Conservation (phyloP, 2,888 invertebrate genomes). For the Eristalis intricaria region DNA sequence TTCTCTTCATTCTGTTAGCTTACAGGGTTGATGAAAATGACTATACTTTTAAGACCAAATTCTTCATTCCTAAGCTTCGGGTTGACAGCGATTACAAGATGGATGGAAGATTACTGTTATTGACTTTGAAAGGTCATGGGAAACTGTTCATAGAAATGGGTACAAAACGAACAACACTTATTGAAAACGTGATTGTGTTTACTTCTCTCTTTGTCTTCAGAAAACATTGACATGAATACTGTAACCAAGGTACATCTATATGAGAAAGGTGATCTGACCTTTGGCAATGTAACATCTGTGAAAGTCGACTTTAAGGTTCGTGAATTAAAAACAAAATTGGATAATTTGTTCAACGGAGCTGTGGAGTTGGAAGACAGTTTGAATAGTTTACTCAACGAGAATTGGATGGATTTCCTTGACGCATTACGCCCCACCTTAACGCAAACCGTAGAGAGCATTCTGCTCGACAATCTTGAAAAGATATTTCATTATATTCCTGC, state of each 20-base stretch:
- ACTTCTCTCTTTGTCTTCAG: conserved; percentile 84
- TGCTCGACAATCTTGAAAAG: conserved; percentile 84
- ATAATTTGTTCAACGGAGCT: conserved; percentile 86
- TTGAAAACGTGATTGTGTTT: conserved; percentile 84
- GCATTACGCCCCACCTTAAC: conserved; percentile 85
- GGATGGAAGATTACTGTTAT: conserved; percentile 85
- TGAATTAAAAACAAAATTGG: conserved; percentile 84
- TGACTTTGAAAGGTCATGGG: conserved; percentile 86
- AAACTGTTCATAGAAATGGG: conserved; percentile 84
- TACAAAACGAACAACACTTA: conserved; percentile 81
- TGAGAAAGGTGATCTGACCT: conserved; percentile 83
- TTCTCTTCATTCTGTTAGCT: not conserved
- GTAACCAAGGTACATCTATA: conserved; percentile 84
- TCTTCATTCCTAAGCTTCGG: conserved; percentile 85
- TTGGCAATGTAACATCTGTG: conserved; percentile 85
- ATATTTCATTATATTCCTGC: conserved; percentile 86
- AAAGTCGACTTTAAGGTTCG: conserved; percentile 85
- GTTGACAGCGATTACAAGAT: conserved; percentile 87
- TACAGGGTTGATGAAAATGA: conserved; percentile 84
- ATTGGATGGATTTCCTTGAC: conserved; percentile 86
- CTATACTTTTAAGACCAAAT: conserved; percentile 85
- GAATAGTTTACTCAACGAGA: conserved; percentile 86
- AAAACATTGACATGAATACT: conserved; percentile 84
- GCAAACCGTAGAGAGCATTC: conserved; percentile 85
- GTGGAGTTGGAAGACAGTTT: conserved; percentile 86